These are phyloP conservation scores for Branchellion lobata DNA, from an alignment of 2,888 invertebrate species.

Conservation along the genomic window DNA sequence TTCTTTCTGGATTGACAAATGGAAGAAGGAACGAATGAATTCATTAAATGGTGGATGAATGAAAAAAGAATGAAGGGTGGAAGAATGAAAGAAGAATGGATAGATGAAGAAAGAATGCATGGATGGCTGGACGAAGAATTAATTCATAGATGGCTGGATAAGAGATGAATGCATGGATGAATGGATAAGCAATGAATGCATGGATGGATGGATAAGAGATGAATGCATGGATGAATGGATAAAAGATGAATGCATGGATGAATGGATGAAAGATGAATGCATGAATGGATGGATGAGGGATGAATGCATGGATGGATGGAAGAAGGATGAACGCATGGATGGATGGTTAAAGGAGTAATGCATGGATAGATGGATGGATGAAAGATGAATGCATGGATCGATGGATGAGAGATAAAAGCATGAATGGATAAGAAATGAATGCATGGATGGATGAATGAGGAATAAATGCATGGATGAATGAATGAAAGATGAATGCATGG, in stretches of 20 bases:
- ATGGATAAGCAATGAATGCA: conserved; percentile 4
- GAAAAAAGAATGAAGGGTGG: no score
- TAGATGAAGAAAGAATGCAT: background rate
- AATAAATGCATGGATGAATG: conserved; percentile 16
- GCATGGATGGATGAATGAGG: conserved; percentile 23
- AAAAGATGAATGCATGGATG: background rate
- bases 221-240: background rate
- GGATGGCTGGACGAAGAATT: conserved; percentile 6
- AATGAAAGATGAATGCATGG: conserved; percentile 17
- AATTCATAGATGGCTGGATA: conserved; percentile 8
- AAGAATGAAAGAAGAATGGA: no score
- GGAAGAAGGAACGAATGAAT: conserved; percentile 2
- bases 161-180: conserved; percentile 9
- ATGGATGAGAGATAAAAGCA: no score
- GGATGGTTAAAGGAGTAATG: background rate
- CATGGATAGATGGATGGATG: background rate
- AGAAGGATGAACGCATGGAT: background rate
- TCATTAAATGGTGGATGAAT: no score
- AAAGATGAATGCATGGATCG: no score
- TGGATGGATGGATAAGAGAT: conserved; percentile 12
- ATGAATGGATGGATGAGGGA: conserved; percentile 6
- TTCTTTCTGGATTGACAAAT: conserved; percentile 24
- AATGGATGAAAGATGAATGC: background rate
- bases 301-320: background rate
- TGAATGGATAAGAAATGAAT: background rate